Conservation (phyloP, 2,888 invertebrate genomes). For the Phasia obesa region DNA sequence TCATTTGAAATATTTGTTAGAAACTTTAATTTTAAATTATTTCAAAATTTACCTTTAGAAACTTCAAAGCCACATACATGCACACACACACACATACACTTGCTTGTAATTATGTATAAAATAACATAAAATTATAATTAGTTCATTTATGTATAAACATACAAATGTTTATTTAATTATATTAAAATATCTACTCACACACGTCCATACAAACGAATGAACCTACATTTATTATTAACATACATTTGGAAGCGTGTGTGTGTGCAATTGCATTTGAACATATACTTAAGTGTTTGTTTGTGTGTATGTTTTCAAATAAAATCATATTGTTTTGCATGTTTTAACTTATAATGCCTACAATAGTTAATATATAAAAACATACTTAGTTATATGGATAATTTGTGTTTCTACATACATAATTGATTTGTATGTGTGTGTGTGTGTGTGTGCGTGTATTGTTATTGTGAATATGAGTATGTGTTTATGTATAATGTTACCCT, state of each 20-base stretch:
- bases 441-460: neutral
- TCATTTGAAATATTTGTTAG: slow-evolving; percentile 59
- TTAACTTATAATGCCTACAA: slow-evolving; percentile 45
- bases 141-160: slow-evolving; percentile 65
- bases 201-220: neutral
- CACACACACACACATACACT: neutral
- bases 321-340: slow-evolving; percentile 50
- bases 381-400: slow-evolving; percentile 1
- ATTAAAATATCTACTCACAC: slow-evolving; percentile 53
- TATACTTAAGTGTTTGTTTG: slow-evolving; percentile 5
- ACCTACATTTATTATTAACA: slow-evolving; percentile 8
- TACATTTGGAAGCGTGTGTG: neutral
- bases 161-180: slow-evolving; percentile 66
- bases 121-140: slow-evolving; percentile 68
- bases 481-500: slow-evolving; percentile 53
- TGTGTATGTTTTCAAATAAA: slow-evolving; percentile 42
- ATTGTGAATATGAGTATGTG: neutral
- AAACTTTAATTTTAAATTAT: slow-evolving; percentile 45
- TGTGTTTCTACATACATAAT: slow-evolving; percentile 35
- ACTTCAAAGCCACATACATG: slow-evolving; percentile 15
- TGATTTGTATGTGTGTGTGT: slow-evolving; percentile 30
- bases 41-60: slow-evolving; percentile 34
- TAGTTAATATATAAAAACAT: slow-evolving; percentile 30
- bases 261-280: neutral
- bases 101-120: slow-evolving; percentile 47